Base-by-base conservation (phyloP, 2,797 vertebrate species). In the Diplodus puntazzo region DNA sequence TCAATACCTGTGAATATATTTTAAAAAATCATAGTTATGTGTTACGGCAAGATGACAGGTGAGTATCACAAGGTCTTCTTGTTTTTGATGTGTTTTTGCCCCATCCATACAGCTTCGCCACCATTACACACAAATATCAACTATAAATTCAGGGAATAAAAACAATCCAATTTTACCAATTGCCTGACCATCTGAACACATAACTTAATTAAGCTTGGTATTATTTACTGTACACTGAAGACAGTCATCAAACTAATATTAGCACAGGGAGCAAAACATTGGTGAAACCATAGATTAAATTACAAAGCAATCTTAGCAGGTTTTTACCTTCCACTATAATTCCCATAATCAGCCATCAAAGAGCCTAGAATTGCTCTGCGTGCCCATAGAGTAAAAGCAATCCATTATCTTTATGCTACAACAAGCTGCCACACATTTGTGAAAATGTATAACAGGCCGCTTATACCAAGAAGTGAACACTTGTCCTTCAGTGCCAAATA, bases 391-490 rank as follows among this genome's bases (percentile, higher is more conserved):
- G 59, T 11, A 68, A 55, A 70, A n/a, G 5, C 0, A 21, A 49
- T 49, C 20, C 43, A 39, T 21, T 1, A 1, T 46, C 52, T 30
- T 14, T n/a, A 42, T 17, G 21, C 5, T n/a, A 2, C 10, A 43
- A 59, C 23, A 55, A 59, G 25, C 23, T 52, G 10, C n/a, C 39
- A 61, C 10, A 43, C 20, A 27, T 11, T 20, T 52, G 30, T 45
- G 45, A 73, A 27, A 55, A 60, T 23, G 17, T 43, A 42, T 57
- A 11, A 55, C 42, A 46, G 27, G 42, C 11, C 16, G 23, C 66
- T n/a, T 60, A n/a, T 8, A 57, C 5, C 8, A 25, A 67, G 30
- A 71, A 71, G 21, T 45, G 54, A 55, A 69, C 34, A 39, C 12
- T 17, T 72, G n/a, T 11, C 34, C 17, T 65, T 21, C 64, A 49